phyloP scores from a whole-genome alignment of 1,140 invertebrate species.

The Phymastichus coffea region DNA sequence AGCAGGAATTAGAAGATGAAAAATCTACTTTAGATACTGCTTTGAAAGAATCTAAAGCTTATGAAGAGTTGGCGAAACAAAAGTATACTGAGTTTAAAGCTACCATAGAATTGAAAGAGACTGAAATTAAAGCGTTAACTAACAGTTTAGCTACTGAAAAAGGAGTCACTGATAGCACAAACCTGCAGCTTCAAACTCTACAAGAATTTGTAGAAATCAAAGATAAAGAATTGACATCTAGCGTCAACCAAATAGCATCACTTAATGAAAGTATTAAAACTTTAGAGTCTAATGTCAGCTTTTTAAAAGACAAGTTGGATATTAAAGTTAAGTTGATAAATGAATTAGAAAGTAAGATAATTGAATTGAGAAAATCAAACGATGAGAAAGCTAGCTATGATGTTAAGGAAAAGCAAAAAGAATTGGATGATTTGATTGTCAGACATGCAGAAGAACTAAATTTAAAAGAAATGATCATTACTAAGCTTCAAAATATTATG shows the following conservation, averaged over 20 bases:
- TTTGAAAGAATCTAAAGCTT: slow-evolving; percentile 31
- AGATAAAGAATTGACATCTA: slow-evolving; percentile 31
- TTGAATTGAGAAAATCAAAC: background rate
- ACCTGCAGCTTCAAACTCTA: slow-evolving; percentile 25
- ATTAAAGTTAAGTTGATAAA: slow-evolving; percentile 18
- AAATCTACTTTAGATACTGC: slow-evolving; percentile 28
- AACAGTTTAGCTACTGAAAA: slow-evolving; percentile 29
- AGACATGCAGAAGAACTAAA: slow-evolving; percentile 7
- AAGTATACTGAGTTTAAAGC: slow-evolving; percentile 24
- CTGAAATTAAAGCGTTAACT: slow-evolving; percentile 23
- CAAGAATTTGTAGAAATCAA: slow-evolving; percentile 35
- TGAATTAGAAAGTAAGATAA: slow-evolving; percentile 9
- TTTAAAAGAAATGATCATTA: slow-evolving; percentile 15
- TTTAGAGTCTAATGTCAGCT: slow-evolving; percentile 27
- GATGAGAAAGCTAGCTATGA: background rate
- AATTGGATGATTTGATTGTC: slow-evolving; percentile 12
- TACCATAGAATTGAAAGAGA: slow-evolving; percentile 6
- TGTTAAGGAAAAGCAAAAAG: slow-evolving; percentile 15
- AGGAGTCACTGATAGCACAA: slow-evolving; percentile 13
- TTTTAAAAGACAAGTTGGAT: slow-evolving; percentile 29
- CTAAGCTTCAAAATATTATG: slow-evolving; percentile 14
- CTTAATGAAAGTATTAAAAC: slow-evolving; percentile 38
- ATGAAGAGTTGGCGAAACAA: slow-evolving; percentile 36
- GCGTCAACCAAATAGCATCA: slow-evolving; percentile 31
- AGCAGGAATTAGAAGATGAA: slow-evolving; percentile 26